A percentile compares a stretch with the other conserved stretches of the same genome.
phyloP scores from a whole-genome alignment of 1,140 invertebrate species.

The Lethrus apterus region DNA sequence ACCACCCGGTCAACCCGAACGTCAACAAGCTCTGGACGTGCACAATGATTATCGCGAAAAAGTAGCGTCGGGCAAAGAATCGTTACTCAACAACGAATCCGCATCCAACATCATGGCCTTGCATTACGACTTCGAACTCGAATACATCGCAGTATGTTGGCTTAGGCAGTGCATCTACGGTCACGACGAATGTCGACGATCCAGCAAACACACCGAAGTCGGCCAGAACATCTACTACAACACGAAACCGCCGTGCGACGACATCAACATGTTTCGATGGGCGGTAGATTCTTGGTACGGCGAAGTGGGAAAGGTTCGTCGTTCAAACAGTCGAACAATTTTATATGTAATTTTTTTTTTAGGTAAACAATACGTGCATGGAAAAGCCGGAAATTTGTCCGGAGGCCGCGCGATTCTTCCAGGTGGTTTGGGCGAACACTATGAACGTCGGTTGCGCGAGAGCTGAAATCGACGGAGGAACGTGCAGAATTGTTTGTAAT shows the following conservation, averaged over 20 bases:
- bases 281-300: conserved; percentile 12
- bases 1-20: no score
- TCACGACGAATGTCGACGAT: conserved; percentile 12
- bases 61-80: conserved; percentile 1
- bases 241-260: neutral
- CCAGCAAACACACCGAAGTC: neutral
- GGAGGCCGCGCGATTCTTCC: no score
- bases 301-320: no score
- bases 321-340: no score
- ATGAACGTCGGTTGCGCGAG: conserved; percentile 17
- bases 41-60: neutral
- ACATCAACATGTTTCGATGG: neutral
- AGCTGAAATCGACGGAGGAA: neutral
- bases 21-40: no score
- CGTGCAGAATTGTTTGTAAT: conserved; percentile 16
- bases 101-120: conserved; percentile 16
- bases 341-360: no score
- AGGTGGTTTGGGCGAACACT: conserved; percentile 20
- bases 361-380: no score
- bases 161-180: conserved; percentile 6
- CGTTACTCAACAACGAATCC: neutral
- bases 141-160: conserved; percentile 11
- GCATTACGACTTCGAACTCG: conserved; percentile 12
- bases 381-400: no score
- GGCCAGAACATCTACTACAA: conserved; percentile 17